phyloP scores from a whole-genome alignment of 2,113 vertebrate genomes.

The Turnix velox region DNA sequence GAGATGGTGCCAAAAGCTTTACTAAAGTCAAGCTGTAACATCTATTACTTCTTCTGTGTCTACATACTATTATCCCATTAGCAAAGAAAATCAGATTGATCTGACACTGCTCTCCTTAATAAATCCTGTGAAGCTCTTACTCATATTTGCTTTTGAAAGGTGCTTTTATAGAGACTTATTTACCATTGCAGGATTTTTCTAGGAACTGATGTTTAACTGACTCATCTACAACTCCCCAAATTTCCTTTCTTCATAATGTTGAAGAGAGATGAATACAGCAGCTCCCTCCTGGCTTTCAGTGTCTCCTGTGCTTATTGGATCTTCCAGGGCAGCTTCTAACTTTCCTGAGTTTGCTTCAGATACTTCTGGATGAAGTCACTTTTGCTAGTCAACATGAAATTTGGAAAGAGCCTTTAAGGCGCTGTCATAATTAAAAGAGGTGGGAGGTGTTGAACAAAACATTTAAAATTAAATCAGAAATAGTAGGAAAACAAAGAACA shows the following conservation, averaged over 20 bases:
- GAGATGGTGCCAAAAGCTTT: neutral
- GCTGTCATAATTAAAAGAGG: neutral
- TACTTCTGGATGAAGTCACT: neutral
- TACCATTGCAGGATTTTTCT: neutral
- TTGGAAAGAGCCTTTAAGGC: neutral
- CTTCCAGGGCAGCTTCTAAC: neutral
- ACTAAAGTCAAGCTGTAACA: neutral
- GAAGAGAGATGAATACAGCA: neutral
- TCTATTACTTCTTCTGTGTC: neutral
- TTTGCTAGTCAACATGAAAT: neutral
- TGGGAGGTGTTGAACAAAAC: neutral
- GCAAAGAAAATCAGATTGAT: neutral
- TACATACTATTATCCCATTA: neutral
- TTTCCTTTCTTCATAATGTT: neutral
- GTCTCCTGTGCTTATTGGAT: neutral
- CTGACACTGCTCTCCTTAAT: neutral
- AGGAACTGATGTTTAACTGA: neutral
- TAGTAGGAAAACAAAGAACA: neutral
- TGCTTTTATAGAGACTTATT: neutral
- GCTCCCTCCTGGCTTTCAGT: neutral
- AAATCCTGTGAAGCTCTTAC: neutral
- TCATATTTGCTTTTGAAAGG: neutral
- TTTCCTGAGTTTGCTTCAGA: neutral
- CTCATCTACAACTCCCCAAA: neutral
- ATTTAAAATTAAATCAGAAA: neutral